phyloP scores from a whole-genome alignment of 2,113 vertebrate species.

The Phasianus colchicus region DNA sequence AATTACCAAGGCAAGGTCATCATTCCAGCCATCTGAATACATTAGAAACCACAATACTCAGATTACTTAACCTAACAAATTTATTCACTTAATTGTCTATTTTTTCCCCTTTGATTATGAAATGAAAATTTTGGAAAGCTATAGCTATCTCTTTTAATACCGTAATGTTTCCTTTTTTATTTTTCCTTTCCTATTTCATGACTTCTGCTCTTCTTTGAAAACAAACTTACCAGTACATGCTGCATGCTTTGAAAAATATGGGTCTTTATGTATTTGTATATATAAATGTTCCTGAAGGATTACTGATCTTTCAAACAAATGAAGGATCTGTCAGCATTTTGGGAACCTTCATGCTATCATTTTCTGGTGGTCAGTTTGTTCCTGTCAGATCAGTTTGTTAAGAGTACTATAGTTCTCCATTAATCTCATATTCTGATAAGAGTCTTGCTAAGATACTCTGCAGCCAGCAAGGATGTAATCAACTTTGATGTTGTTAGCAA shows the following conservation, averaged over 20 bases:
- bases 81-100: accelerated
- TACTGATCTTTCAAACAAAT: not conserved
- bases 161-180: not conserved
- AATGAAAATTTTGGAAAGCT: not conserved
- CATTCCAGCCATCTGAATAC: accelerated
- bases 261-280: accelerated
- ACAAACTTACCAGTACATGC: accelerated
- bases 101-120: not conserved
- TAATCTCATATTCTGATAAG: not conserved
- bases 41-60: not conserved
- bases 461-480: not conserved
- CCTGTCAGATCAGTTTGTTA: not conserved
- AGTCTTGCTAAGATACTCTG: not conserved
- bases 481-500: not conserved
- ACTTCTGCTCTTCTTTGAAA: not conserved
- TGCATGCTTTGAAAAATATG: not conserved
- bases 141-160: not conserved
- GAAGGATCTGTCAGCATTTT: not conserved
- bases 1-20: not conserved
- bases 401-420: not conserved
- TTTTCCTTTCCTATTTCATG: not conserved
- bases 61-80: not conserved
- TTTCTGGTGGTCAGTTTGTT: not conserved
- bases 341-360: not conserved
- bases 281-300: not conserved